Conservation (phyloP, 2,797 vertebrate genomes). For the Peromyscus attwateri region DNA sequence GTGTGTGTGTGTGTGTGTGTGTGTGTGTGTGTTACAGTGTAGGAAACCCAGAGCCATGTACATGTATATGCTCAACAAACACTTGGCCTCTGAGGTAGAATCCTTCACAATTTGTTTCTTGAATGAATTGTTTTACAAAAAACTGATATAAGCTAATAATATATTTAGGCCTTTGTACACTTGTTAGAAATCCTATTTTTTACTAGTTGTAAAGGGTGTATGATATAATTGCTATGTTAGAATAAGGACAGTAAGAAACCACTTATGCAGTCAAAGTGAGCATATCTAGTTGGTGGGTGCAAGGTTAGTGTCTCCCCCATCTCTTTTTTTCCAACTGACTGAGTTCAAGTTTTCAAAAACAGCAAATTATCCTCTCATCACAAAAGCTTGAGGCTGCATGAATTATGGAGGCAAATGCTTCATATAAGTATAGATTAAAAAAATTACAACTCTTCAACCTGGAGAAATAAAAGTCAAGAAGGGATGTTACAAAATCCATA, state of each 20-base stretch:
- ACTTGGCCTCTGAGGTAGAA: background rate
- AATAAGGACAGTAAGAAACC: background rate
- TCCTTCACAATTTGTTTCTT: background rate
- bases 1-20: too few species aligned
- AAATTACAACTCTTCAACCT: slow-evolving; percentile 66
- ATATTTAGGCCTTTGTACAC: background rate
- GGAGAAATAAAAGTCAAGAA: slow-evolving; percentile 77
- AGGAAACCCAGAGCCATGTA: background rate
- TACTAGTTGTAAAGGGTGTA: background rate
- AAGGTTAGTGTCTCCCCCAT: fast-evolving
- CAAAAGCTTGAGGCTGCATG: slow-evolving; percentile 53
- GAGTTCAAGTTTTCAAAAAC: background rate
- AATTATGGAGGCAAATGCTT: slow-evolving; percentile 71
- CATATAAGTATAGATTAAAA: slow-evolving; percentile 52
- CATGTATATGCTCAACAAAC: background rate
- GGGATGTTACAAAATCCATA: slow-evolving; percentile 72
- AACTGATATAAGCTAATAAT: background rate
- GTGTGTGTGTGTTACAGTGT: background rate
- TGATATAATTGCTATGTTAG: background rate
- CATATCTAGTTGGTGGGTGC: background rate
- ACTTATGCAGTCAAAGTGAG: background rate
- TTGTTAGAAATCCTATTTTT: background rate
- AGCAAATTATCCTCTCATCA: background rate
- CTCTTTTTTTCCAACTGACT: background rate
- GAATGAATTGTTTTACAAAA: background rate